These are phyloP conservation scores for Kryptopterus vitreolus DNA, from an alignment of 2,797 vertebrate species.

Conservation along the genomic window DNA sequence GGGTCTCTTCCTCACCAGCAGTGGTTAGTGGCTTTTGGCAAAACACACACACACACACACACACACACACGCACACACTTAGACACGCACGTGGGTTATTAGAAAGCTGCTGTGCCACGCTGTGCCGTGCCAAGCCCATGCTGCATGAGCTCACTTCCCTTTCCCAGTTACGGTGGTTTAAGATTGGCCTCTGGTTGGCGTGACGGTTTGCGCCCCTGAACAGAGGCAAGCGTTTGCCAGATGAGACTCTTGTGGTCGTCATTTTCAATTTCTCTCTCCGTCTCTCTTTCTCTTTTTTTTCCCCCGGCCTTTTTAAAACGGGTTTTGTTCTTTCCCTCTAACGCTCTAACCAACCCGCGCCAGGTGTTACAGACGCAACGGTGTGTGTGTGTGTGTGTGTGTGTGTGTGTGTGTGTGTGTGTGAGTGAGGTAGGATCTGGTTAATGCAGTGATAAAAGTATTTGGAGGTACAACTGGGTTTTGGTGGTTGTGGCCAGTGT, in stretches of 20 bases:
- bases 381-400: too few species aligned
- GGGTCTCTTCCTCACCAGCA: constrained; percentile 53
- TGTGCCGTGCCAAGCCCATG: constrained; percentile 69
- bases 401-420: too few species aligned
- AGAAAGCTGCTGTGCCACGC: constrained; percentile 67
- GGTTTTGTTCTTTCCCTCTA: constrained; percentile 12
- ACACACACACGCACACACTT: constrained; percentile 47
- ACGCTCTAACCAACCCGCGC: not conserved
- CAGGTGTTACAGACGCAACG: not conserved
- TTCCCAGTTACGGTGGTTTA: constrained; percentile 75
- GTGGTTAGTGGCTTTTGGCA: constrained; percentile 67
- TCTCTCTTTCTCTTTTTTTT: constrained; percentile 1
- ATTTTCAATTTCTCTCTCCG: not conserved
- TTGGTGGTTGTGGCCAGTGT: constrained; percentile 36
- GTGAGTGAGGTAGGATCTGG: not conserved
- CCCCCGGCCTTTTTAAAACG: not conserved
- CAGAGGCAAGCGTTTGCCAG: constrained; percentile 66
- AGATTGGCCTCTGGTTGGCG: constrained; percentile 69
- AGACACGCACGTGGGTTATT: constrained; percentile 66
- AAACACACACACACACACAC: constrained; percentile 34
- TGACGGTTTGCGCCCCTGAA: constrained; percentile 73
- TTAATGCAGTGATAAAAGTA: constrained; percentile 25
- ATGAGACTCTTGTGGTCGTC: constrained; percentile 62
- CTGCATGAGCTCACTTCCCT: constrained; percentile 80
- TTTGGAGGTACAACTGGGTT: constrained; percentile 11